Percentiles rank a stretch among this genome's conserved stretches.
Conservation (phyloP, 2,113 vertebrate species). For the Cheilinus undulatus region DNA sequence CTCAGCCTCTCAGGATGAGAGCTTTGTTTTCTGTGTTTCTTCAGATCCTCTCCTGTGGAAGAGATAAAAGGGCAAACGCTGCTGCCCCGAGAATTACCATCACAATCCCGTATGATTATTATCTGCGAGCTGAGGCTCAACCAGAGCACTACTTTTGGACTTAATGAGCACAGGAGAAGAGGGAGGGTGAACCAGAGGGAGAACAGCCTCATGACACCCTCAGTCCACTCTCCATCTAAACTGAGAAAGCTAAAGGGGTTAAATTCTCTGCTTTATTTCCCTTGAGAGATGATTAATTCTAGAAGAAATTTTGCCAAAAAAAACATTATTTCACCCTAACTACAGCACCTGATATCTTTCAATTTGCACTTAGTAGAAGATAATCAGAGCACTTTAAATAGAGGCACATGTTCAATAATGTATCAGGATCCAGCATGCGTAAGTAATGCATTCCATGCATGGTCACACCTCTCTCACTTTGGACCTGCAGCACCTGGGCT, state of each 20-base stretch:
- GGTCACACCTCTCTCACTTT: constrained; percentile 45
- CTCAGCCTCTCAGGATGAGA: not conserved
- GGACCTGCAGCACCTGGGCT: constrained; percentile 23
- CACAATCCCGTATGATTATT: constrained; percentile 52
- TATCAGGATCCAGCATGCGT: constrained; percentile 38
- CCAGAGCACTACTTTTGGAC: constrained; percentile 30
- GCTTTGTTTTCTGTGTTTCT: not conserved
- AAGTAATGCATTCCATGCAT: constrained; percentile 60
- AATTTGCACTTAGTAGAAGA: constrained; percentile 39
- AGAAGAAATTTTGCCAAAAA: constrained; percentile 31
- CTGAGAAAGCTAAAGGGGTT: not conserved
- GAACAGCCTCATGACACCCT: constrained; percentile 4
- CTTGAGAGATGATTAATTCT: constrained; percentile 11
- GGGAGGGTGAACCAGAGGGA: constrained; percentile 14
- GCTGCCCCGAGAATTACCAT: constrained; percentile 56
- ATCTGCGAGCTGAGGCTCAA: constrained; percentile 37
- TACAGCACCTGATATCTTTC: not conserved
- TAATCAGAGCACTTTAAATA: constrained; percentile 37
- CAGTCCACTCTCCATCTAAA: not conserved
- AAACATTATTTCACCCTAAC: constrained; percentile 41
- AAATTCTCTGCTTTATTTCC: constrained; percentile 38
- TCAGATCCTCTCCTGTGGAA: constrained; percentile 13
- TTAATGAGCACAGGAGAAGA: constrained; percentile 43
- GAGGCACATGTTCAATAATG: constrained; percentile 45
- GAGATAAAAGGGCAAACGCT: constrained; percentile 62